Evolutionary conservation across 1,140 invertebrate species (phyloP), one percentile per base, ranked within the genome.

Genomic region (Drosophila erecta): DNA sequence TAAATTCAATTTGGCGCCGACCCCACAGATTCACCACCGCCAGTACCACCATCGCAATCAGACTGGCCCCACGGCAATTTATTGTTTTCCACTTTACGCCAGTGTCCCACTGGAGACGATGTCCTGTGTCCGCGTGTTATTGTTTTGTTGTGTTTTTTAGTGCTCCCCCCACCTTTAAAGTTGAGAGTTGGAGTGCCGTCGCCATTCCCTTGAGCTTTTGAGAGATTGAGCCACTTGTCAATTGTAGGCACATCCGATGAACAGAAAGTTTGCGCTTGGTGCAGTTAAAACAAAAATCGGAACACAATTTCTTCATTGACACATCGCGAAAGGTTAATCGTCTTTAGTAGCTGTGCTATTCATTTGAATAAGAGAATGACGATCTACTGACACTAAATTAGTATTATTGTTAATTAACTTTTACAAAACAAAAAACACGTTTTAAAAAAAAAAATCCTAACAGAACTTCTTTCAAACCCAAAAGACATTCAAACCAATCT

Each of bases 51-150:
- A 53, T 20, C 41, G 43, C 43, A 59, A 47, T 77, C 59, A 47
- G 51, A 64, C 66, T 61, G 70, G 69, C 57, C 81, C 67, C 57
- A 59, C 73, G 76, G 81, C 76, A 77, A 85, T 85, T 85, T 85
- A 85, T 85, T 85, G 81, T 85, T 85, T 85, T 85, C 81, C 81
- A 83, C 80, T 83, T 83, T 83, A 78, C 76, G 73, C 74, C 56
- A 64, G 62, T 67, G 66, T 76, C 71, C 76, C 71, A 44, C 71
- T 69, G 44, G 51, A 59, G 40, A 70, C 56, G 46, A 22, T 69
- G 49, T 69, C 64, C 41, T 37, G 50, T 69, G 50, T 69, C 56
- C 55, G 57, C 60, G 60, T 79, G 65, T 76, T 76, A 76, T 78
- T 79, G 60, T 83, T 76, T 79, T 81, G 24, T 62, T 61, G 76